Evolutionary conservation across 2,113 vertebrate species (phyloP), one percentile per base, ranked within the genome.

Genomic region (Plestiodon gilberti): DNA sequence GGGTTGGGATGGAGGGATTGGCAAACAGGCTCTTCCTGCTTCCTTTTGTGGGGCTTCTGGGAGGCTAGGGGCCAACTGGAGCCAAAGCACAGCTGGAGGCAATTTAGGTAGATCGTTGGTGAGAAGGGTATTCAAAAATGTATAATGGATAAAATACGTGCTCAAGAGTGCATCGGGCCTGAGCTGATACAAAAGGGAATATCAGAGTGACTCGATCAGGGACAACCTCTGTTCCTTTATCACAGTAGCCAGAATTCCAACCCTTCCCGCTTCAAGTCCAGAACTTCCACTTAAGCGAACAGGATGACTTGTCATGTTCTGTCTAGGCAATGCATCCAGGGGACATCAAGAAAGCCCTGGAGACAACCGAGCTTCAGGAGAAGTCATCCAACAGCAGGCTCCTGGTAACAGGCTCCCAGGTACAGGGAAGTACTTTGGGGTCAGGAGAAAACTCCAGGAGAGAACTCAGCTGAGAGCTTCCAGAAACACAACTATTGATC

Each of bases 21-120:
- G 40, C 74, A 64, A 76, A 22, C 2, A 25, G n/a, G 48, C n/a
- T 11, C 25, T 28, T 65, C 74, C 28, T 48, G 38, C 74, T 67
- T 76, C 62, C 83, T 83, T 71, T 59, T 38, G 14, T 61, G 14
- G 82, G 82, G 82, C 70, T 83, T 83, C 62, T 67, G 74, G 74
- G 74, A 85, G 74, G 43, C 83, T 38, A 55, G 61, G 74, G 62
- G 22, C 43, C 43, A 55, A 69, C 22, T 30, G 74, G 83, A 85
- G 83, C 74, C 43, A 20, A 7, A 78, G 73, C 74, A 65, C 61
- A 85, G 74, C 83, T 85, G 83, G 62, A 69, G 62, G 33, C 52
- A 78, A 55, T 85, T 85, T 77, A 78, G 74, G 62, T 3, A 33
- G 74, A 38, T 25, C 2, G 17, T 22, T 65, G 73, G 83, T 43